Evolutionary conservation across 2,797 vertebrate genomes (phyloP).

Genomic region (Crax fasciolata): DNA sequence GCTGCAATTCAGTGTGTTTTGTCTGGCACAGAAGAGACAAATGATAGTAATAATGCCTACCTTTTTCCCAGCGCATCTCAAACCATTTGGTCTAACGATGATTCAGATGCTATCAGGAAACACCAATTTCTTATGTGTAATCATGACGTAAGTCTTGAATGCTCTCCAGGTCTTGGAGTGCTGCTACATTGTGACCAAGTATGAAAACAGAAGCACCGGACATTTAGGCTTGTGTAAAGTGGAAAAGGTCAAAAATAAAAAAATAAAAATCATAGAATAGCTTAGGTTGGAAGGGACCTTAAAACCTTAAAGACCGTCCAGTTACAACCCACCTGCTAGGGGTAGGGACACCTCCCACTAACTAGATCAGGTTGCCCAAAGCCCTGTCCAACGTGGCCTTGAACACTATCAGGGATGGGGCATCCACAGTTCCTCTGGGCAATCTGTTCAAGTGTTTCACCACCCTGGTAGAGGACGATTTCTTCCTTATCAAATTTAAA

Average conservation of each 20-base stretch:
- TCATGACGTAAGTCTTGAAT: not conserved
- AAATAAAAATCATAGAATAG: not conserved
- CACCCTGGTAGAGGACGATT: not conserved
- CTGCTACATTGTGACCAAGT: not conserved
- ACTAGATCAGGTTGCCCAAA: not conserved
- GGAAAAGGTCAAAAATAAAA: not conserved
- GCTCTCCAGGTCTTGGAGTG: not conserved
- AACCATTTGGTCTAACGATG: not conserved
- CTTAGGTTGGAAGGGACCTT: not conserved
- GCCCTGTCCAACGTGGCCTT: not conserved
- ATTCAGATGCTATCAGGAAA: not conserved
- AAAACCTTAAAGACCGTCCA: too few species aligned
- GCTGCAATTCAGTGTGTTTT: constrained; percentile 26
- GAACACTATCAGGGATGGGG: not conserved
- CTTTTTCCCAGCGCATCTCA: not conserved
- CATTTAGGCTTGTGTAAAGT: not conserved
- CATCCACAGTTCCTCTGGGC: not conserved
- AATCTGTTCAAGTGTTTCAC: not conserved
- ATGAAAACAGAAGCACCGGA: not conserved
- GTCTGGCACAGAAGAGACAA: constrained; percentile 5
- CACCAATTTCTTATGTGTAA: not conserved
- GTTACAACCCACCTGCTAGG: not conserved
- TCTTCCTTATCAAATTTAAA: not conserved
- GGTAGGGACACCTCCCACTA: not conserved
- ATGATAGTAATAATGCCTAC: constrained; percentile 2